Percentiles rank a stretch among this genome's conserved stretches.
Conservation (phyloP, 64 coral and sea anemone genomes). For the Porites lutea region DNA sequence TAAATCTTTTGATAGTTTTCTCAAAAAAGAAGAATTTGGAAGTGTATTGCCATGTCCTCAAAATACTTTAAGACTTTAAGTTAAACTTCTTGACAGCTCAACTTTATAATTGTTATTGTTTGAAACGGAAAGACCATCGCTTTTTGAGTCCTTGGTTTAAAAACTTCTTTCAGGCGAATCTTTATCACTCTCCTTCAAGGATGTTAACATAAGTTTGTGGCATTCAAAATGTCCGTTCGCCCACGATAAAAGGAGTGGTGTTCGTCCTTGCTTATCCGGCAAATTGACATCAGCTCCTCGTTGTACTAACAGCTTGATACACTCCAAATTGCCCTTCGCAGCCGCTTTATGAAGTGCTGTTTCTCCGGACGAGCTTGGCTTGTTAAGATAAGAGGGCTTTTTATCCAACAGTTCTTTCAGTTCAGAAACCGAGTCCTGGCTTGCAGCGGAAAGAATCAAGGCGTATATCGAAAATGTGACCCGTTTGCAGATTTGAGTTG, state of each 20-base stretch:
- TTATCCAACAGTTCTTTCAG: slow-evolving; percentile 61
- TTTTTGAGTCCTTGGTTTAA: not conserved
- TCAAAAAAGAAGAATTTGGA: too few species aligned
- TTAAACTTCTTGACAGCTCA: too few species aligned
- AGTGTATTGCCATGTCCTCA: too few species aligned
- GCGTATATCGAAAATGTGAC: slow-evolving; percentile 78
- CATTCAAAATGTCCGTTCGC: slow-evolving; percentile 66
- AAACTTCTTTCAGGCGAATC: not conserved
- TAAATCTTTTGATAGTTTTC: too few species aligned
- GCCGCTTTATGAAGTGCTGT: slow-evolving; percentile 79
- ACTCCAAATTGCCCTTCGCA: slow-evolving; percentile 46
- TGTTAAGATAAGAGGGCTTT: slow-evolving; percentile 73
- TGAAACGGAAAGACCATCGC: too few species aligned
- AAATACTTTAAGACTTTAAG: too few species aligned
- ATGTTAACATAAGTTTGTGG: slow-evolving; percentile 71
- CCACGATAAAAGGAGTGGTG: slow-evolving; percentile 76
- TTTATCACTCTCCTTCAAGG: not conserved
- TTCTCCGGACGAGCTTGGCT: slow-evolving; percentile 75
- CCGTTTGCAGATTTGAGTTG: slow-evolving; percentile 17
- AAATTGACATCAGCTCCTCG: slow-evolving; percentile 70
- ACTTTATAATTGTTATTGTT: too few species aligned
- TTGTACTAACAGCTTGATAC: slow-evolving; percentile 63
- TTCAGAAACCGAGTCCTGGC: slow-evolving; percentile 68
- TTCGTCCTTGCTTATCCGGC: slow-evolving; percentile 60
- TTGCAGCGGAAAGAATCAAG: slow-evolving; percentile 67